Percentiles rank a stretch among this genome's conserved stretches.
phyloP scores from a whole-genome alignment of 2,797 vertebrate species.

The Halcyon badia region DNA sequence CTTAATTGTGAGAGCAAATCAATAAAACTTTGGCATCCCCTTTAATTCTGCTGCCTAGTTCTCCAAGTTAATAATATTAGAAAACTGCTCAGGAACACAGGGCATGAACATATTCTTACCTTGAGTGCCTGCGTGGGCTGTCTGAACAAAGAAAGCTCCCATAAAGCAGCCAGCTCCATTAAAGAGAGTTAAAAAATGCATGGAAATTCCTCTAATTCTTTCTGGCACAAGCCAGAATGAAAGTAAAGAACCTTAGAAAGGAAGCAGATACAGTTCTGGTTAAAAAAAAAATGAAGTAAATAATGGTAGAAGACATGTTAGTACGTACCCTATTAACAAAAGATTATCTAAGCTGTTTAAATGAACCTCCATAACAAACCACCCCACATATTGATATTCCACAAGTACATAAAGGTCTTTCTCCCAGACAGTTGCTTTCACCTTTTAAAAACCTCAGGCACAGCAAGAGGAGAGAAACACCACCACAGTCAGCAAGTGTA shows the following conservation, averaged over 20 bases:
- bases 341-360: not conserved
- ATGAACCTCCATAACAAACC: not conserved
- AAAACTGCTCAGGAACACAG: not conserved
- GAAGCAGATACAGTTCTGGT: slow-evolving; percentile 15
- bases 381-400: rapidly evolving
- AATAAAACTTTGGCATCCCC: slow-evolving; percentile 72
- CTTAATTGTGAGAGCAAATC: slow-evolving; percentile 81
- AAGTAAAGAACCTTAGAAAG: slow-evolving; percentile 85
- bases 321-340: not conserved
- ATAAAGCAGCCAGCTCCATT: slow-evolving; percentile 90
- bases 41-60: slow-evolving; percentile 61
- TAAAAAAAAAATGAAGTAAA: not conserved
- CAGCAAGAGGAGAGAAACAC: not conserved
- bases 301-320: rapidly evolving
- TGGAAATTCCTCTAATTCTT: slow-evolving; percentile 80
- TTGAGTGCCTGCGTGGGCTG: slow-evolving; percentile 81
- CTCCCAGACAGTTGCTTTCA: not conserved
- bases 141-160: slow-evolving; percentile 87
- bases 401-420: not conserved
- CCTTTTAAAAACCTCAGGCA: not conserved
- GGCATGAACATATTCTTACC: slow-evolving; percentile 76
- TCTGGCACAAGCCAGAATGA: slow-evolving; percentile 86
- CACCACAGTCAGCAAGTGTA: rapidly evolving
- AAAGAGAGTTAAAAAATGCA: slow-evolving; percentile 79
- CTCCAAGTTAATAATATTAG: slow-evolving; percentile 61